Evolutionary conservation across 2,797 vertebrate genomes (phyloP), one percentile per base, ranked within the genome.

Genomic region (Eutrigla gurnardus): DNA sequence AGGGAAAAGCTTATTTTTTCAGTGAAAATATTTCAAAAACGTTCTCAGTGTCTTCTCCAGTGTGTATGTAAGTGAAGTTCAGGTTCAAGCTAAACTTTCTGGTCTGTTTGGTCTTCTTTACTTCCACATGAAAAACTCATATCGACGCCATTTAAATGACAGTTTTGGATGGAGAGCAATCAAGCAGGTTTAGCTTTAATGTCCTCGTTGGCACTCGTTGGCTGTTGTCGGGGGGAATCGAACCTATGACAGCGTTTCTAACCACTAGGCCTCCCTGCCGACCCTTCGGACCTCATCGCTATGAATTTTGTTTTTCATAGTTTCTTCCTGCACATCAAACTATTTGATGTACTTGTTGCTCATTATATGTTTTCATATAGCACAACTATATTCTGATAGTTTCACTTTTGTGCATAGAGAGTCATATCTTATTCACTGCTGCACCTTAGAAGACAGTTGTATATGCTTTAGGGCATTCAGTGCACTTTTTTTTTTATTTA

Each of bases 371-470:
- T 85, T 82, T 81, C 77, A 78, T 61, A 63, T 72, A 82, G 73
- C 77, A 72, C 70, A 79, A 63, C 70, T 77, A 65, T 86, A 79
- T 83, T 80, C 59, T 70, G 33, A 73, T 64, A 77, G 54, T 84
- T 86, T 75, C 69, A 81, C 71, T 70, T 49, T 68, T 85, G 77
- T 85, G 72, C 81, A 76, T 85, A 78, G 71, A 84, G 82, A 73
- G 43, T 83, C 83, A 77, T 86, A 85, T 84, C 66, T 46, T 76
- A 80, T 75, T 91, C 86, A 93, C 89, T 90, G 80, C 88, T 82
- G 91, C 91, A 94, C 91, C 89, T 93, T 91, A 91, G 83, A 81
- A 55, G 53, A 80, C 68, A 77, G 68, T 70, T 69, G 70, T 78
- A 68, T 58, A 63, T 76, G 77, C 82, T 90, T 90, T 76, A 80